phyloP scores from a whole-genome alignment of 2,888 invertebrate species.

The Entomobrya proxima region DNA sequence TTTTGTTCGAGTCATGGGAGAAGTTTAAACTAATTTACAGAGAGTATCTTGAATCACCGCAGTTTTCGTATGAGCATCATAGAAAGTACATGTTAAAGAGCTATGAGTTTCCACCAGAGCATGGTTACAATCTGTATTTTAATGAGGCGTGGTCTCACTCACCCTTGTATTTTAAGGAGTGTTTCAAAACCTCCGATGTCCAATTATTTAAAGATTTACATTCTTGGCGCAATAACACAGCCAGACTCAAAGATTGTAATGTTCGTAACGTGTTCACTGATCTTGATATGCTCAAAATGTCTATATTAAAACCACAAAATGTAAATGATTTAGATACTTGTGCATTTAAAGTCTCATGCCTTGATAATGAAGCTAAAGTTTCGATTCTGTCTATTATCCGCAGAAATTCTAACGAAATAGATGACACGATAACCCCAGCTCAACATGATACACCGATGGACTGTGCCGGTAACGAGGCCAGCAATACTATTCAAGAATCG shows the following conservation, averaged over 20 bases:
- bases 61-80: slow-evolving; percentile 2
- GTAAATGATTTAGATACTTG: neutral
- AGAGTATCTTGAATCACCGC: neutral
- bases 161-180: neutral
- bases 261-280: neutral
- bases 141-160: neutral
- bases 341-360: neutral
- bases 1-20: slow-evolving; percentile 3
- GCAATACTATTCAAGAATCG: neutral
- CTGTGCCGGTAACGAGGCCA: too few relatives aligned
- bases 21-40: neutral
- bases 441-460: neutral
- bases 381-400: neutral
- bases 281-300: neutral
- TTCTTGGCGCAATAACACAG: slow-evolving; percentile 4
- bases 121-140: slow-evolving; percentile 1
- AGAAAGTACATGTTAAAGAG: neutral
- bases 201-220: neutral
- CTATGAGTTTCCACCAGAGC: neutral
- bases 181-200: neutral
- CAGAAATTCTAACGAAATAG: neutral
- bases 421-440: too few relatives aligned
- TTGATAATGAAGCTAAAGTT: neutral
- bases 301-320: slow-evolving; percentile 7
- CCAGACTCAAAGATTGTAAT: neutral